Percentiles rank a stretch among this genome's conserved stretches.
These are phyloP conservation scores for Bucco capensis DNA, from an alignment of 2,113 vertebrate genomes.

Conservation along the genomic window DNA sequence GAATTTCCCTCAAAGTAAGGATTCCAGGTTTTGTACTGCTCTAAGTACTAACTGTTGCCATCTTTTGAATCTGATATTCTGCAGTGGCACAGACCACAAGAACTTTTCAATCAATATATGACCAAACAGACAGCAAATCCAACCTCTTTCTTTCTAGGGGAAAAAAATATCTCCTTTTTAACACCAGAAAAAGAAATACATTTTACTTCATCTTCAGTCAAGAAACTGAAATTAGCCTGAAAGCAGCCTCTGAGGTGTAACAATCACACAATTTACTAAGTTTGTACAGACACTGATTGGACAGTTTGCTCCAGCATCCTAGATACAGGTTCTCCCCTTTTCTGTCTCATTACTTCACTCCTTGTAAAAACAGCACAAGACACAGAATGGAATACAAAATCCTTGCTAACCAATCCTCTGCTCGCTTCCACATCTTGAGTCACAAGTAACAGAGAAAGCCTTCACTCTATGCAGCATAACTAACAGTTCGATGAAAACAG, in stretches of 20 bases:
- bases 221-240: not conserved
- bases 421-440: not conserved
- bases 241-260: not conserved
- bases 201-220: not conserved
- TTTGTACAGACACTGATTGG: not conserved
- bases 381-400: not conserved
- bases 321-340: not conserved
- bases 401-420: not conserved
- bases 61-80: not conserved
- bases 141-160: not conserved
- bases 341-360: not conserved
- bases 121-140: not conserved
- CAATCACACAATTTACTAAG: not conserved
- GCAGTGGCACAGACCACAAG: not conserved
- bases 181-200: not conserved
- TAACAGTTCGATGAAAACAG: not conserved
- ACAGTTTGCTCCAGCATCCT: not conserved
- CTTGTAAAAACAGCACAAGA: not conserved
- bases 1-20: not conserved
- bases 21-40: not conserved
- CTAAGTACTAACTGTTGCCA: not conserved
- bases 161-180: not conserved
- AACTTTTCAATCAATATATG: not conserved
- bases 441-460: not conserved
- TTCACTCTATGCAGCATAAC: not conserved